phyloP scores from a whole-genome alignment of 2,888 invertebrate species.

The Eristalis intricaria region DNA sequence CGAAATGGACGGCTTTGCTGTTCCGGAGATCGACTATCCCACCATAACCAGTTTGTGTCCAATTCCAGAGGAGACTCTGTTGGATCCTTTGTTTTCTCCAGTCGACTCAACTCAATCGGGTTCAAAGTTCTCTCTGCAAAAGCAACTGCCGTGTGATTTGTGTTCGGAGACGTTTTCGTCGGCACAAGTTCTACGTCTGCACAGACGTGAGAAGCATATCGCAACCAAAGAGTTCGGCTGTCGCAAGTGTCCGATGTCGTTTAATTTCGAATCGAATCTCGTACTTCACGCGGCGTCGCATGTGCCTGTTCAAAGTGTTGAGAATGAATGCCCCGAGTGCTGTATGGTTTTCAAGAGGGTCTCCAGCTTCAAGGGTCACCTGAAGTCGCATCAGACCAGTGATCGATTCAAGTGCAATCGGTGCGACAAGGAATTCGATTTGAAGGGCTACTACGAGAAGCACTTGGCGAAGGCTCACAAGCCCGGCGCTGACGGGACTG shows the following conservation, averaged over 20 bases:
- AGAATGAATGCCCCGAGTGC: constrained; percentile 66
- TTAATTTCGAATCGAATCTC: constrained; percentile 68
- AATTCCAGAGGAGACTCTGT: constrained; percentile 34
- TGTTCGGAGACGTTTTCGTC: constrained; percentile 41
- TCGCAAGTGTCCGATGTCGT: constrained; percentile 60
- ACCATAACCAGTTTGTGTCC: constrained; percentile 36
- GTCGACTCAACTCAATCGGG: constrained; percentile 1
- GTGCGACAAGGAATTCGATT: constrained; percentile 63
- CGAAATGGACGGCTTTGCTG: constrained; percentile 53
- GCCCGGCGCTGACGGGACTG: constrained; percentile 34
- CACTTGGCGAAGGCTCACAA: constrained; percentile 57
- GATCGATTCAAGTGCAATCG: constrained; percentile 57
- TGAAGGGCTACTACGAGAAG: constrained; percentile 50
- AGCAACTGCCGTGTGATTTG: constrained; percentile 45
- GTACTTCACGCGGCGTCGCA: constrained; percentile 62
- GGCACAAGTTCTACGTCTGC: constrained; percentile 52
- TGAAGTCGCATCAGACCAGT: constrained; percentile 61
- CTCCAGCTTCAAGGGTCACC: constrained; percentile 68
- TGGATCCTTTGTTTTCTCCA: constrained; percentile 44
- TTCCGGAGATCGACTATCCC: constrained; percentile 42
- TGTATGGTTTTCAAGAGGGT: constrained; percentile 56
- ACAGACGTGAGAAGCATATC: constrained; percentile 58
- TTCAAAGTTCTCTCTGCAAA: neutral
- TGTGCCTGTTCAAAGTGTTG: constrained; percentile 42
- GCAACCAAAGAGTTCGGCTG: constrained; percentile 67